Percentiles rank a stretch among this genome's conserved stretches.
phyloP scores from a whole-genome alignment of 1,140 invertebrate genomes.

The Diprion similis region DNA sequence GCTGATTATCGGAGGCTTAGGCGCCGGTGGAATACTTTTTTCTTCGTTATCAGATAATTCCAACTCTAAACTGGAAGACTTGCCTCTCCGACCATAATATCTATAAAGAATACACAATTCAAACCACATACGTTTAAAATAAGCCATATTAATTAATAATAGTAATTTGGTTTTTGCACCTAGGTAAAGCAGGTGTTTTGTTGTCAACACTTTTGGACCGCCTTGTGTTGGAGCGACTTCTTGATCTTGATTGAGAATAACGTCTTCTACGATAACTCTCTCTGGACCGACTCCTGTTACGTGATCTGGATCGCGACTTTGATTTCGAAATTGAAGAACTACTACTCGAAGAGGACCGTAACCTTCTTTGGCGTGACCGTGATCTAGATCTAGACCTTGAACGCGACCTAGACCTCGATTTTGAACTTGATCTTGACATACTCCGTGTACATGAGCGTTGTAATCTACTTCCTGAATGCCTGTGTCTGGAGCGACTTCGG shows the following conservation, averaged over 20 bases:
- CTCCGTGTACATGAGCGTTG: slow-evolving; percentile 51
- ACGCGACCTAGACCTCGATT: slow-evolving; percentile 54
- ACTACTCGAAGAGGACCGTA: slow-evolving; percentile 40
- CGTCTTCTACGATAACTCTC: slow-evolving; percentile 47
- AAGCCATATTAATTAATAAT: neutral
- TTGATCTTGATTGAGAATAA: slow-evolving; percentile 49
- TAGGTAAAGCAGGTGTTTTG: slow-evolving; percentile 53
- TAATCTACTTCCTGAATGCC: slow-evolving; percentile 53
- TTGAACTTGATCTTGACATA: slow-evolving; percentile 53
- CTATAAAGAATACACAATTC: slow-evolving; percentile 48
- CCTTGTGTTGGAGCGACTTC: slow-evolving; percentile 50
- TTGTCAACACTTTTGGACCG: slow-evolving; percentile 51
- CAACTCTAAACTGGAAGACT: slow-evolving; percentile 59
- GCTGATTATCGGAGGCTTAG: slow-evolving; percentile 48
- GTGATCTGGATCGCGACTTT: slow-evolving; percentile 53
- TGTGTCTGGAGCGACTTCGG: slow-evolving; percentile 43
- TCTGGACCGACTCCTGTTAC: slow-evolving; percentile 48
- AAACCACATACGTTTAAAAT: neutral
- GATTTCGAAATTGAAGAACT: slow-evolving; percentile 53
- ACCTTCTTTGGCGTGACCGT: slow-evolving; percentile 33
- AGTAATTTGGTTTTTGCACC: slow-evolving; percentile 35
- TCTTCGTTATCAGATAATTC: slow-evolving; percentile 57
- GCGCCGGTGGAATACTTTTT: slow-evolving; percentile 40
- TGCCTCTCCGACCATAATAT: slow-evolving; percentile 73
- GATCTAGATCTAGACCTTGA: slow-evolving; percentile 52